Conservation (phyloP, 2,797 vertebrate species). For the Lophotriccus pileatus region DNA sequence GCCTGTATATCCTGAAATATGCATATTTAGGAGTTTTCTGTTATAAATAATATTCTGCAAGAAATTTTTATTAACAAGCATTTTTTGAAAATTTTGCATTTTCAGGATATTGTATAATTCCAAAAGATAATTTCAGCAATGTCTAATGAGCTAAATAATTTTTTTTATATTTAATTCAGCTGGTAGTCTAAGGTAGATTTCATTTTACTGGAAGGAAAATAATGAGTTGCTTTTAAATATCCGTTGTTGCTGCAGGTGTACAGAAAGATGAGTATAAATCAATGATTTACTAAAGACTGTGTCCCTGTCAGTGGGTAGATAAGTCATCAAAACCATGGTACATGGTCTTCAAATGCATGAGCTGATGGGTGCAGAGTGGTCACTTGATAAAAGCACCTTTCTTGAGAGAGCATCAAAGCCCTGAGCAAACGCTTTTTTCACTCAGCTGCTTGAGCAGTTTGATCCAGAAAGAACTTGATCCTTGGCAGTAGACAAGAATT, state of each 20-base stretch:
- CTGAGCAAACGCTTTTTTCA: background rate
- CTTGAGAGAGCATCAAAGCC: background rate
- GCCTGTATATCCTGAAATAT: slow-evolving; percentile 3
- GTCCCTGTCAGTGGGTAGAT: background rate
- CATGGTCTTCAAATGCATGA: background rate
- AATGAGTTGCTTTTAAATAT: background rate
- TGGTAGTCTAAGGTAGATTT: background rate
- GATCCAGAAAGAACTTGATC: background rate
- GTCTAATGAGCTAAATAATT: background rate
- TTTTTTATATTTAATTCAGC: background rate
- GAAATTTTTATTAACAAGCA: background rate
- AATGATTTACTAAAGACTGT: background rate
- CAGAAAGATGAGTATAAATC: background rate
- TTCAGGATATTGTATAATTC: background rate
- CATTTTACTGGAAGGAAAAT: background rate
- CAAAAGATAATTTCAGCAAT: slow-evolving; percentile 6
- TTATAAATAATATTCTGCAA: background rate
- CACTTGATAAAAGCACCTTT: background rate
- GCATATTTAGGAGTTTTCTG: background rate
- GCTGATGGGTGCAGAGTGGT: background rate
- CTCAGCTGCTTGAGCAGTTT: background rate
- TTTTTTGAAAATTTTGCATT: background rate
- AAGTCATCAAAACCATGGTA: background rate
- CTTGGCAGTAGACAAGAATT: background rate
- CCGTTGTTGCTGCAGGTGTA: background rate